A percentile compares a stretch with the other conserved stretches of the same genome.
These are phyloP conservation scores for Acleris holmiana DNA, from an alignment of 2,888 invertebrate genomes.

Conservation along the genomic window DNA sequence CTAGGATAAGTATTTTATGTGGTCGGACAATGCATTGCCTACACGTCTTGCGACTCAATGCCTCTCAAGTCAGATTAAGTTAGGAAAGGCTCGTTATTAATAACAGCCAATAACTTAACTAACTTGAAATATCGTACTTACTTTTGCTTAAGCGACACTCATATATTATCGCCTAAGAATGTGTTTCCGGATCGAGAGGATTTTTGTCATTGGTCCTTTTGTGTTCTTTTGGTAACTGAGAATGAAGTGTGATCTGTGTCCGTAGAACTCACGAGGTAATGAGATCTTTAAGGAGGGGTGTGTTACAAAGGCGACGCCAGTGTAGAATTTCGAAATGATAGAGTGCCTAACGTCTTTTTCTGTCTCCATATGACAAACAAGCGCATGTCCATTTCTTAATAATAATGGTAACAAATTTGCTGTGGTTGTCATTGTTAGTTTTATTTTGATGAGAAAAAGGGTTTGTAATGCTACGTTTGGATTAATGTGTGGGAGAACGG, in stretches of 20 bases:
- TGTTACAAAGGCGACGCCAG: conserved; percentile 1
- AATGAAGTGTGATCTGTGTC: conserved; percentile 22
- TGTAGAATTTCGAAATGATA: conserved; percentile 22
- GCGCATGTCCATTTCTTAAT: conserved; percentile 12
- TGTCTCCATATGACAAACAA: conserved; percentile 23
- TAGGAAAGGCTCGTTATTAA: conserved; percentile 80
- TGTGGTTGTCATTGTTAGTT: conserved; percentile 30
- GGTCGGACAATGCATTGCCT: conserved; percentile 71
- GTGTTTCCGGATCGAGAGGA: conserved; percentile 76
- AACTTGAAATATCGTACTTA: conserved; percentile 81
- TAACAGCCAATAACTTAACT: conserved; percentile 81
- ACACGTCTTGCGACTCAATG: conserved; percentile 75
- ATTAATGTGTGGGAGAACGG: conserved; percentile 50
- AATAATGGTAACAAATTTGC: conserved; percentile 26
- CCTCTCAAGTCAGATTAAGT: conserved; percentile 83
- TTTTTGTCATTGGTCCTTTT: conserved; percentile 65
- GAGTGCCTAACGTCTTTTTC: conserved; percentile 27
- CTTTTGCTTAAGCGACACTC: conserved; percentile 80
- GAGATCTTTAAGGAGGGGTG: neutral
- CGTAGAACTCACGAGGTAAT: neutral
- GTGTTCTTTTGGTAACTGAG: conserved; percentile 52
- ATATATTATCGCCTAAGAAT: conserved; percentile 79
- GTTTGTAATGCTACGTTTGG: conserved; percentile 51
- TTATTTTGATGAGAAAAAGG: conserved; percentile 25
- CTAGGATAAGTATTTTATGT: conserved; percentile 63